Conservation (phyloP, 2,888 invertebrate species). For the Baronia brevicornis region DNA sequence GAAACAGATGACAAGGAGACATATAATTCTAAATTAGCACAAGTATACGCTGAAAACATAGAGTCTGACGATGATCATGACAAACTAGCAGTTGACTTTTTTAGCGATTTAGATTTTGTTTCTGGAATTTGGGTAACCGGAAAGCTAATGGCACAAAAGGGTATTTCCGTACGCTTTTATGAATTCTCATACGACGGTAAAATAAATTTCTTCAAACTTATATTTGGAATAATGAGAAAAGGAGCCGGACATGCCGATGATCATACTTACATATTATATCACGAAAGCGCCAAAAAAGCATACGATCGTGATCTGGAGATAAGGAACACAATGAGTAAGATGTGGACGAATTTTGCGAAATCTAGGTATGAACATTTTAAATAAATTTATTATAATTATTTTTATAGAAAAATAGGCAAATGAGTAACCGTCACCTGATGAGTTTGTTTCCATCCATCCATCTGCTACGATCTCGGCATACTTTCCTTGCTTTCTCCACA, state of each 20-base stretch:
- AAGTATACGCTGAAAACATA: slow-evolving; percentile 19
- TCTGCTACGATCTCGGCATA: too few relatives aligned
- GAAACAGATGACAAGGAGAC: slow-evolving; percentile 20
- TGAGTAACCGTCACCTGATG: too few relatives aligned
- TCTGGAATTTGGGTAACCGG: slow-evolving; percentile 34
- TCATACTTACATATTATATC: slow-evolving; percentile 20
- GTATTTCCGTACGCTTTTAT: slow-evolving; percentile 34
- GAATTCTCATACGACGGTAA: slow-evolving; percentile 39
- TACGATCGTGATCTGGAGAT: slow-evolving; percentile 23
- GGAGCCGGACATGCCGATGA: slow-evolving; percentile 41
- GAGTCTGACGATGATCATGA: slow-evolving; percentile 24
- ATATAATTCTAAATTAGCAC: slow-evolving; percentile 21
- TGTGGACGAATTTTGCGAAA: slow-evolving; percentile 47
- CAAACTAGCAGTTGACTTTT: slow-evolving; percentile 33
- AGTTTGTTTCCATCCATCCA: too few relatives aligned
- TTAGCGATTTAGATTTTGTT: slow-evolving; percentile 36
- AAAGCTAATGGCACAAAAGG: slow-evolving; percentile 23
- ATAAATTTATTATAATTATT: too few relatives aligned
- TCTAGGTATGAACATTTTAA: slow-evolving; percentile 30
- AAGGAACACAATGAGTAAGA: slow-evolving; percentile 26
- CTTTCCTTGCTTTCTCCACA: too few relatives aligned
- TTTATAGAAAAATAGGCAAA: too few relatives aligned
- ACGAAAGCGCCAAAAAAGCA: slow-evolving; percentile 13
- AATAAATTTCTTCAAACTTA: slow-evolving; percentile 26
- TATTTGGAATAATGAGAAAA: slow-evolving; percentile 24